Conservation (phyloP, 2,888 invertebrate genomes). For the Disparrhopalites patrizii region DNA sequence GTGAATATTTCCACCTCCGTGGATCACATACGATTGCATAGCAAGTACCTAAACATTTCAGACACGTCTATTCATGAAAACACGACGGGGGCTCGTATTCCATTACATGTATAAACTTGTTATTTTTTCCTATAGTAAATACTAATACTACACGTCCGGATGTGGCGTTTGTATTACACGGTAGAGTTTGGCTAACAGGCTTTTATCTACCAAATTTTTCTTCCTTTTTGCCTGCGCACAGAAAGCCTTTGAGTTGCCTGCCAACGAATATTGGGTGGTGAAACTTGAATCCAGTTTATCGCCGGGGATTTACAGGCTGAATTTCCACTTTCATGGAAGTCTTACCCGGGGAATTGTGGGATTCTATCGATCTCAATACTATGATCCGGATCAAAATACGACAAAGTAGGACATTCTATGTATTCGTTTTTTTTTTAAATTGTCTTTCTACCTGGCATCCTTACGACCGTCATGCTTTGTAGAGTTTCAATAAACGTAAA, state of each 20-base stretch:
- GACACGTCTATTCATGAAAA: slow-evolving; percentile 37
- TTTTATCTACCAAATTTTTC: neutral
- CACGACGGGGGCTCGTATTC: neutral
- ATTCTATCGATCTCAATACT: slow-evolving; percentile 66
- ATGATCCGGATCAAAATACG: slow-evolving; percentile 50
- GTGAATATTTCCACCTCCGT: slow-evolving; percentile 50
- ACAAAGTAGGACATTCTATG: slow-evolving; percentile 50
- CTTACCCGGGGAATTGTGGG: slow-evolving; percentile 67
- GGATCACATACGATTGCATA: slow-evolving; percentile 52
- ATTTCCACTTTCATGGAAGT: slow-evolving; percentile 62
- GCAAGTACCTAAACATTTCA: slow-evolving; percentile 52
- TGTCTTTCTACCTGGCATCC: no score
- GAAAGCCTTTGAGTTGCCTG: slow-evolving; percentile 51
- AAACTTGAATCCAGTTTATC: slow-evolving; percentile 48
- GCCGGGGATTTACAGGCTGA: slow-evolving; percentile 57
- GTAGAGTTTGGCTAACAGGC: neutral
- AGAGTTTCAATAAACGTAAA: no score
- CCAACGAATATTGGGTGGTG: slow-evolving; percentile 54
- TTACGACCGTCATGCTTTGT: no score
- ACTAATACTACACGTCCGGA: neutral
- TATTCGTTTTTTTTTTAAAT: no score
- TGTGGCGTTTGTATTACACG: neutral
- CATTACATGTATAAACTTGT: no score
- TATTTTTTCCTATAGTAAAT: no score
- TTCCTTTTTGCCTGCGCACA: neutral